These are phyloP conservation scores for Acanthococcus lagerstroemiae DNA, from an alignment of 2,888 invertebrate genomes.

Conservation along the genomic window DNA sequence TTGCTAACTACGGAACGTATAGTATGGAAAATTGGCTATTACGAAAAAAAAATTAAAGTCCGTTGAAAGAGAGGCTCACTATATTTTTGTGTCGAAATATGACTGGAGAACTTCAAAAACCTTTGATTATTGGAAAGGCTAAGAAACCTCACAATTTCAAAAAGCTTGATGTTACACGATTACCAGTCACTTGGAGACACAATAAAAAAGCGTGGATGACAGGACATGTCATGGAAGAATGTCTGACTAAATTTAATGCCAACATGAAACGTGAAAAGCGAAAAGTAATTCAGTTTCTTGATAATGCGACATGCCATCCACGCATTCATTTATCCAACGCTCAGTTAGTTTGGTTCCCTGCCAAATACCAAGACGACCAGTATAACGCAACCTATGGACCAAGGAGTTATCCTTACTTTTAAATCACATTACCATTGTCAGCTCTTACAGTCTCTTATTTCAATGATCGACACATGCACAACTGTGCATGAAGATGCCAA, in stretches of 20 bases:
- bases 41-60: too few relatives aligned
- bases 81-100: slow-evolving; percentile 36
- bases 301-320: slow-evolving; percentile 30
- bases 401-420: slow-evolving; percentile 17
- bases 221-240: slow-evolving; percentile 25
- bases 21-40: too few relatives aligned
- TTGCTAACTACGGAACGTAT: too few relatives aligned
- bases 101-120: slow-evolving; percentile 32
- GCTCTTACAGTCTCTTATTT: too few relatives aligned
- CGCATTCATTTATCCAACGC: slow-evolving; percentile 19
- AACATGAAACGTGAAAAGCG: slow-evolving; percentile 5
- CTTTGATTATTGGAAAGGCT: slow-evolving; percentile 35
- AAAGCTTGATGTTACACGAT: neutral
- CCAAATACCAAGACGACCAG: slow-evolving; percentile 4
- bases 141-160: slow-evolving; percentile 32
- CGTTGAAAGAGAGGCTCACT: slow-evolving; percentile 37
- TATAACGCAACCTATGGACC: slow-evolving; percentile 10
- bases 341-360: slow-evolving; percentile 8
- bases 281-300: slow-evolving; percentile 31
- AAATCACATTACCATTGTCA: too few relatives aligned
- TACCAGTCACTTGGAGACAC: slow-evolving; percentile 34
- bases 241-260: slow-evolving; percentile 20
- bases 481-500: too few relatives aligned
- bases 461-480: too few relatives aligned
- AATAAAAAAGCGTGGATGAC: slow-evolving; percentile 37